phyloP scores from a whole-genome alignment of 2,888 invertebrate species.

The Pollenia angustigena region DNA sequence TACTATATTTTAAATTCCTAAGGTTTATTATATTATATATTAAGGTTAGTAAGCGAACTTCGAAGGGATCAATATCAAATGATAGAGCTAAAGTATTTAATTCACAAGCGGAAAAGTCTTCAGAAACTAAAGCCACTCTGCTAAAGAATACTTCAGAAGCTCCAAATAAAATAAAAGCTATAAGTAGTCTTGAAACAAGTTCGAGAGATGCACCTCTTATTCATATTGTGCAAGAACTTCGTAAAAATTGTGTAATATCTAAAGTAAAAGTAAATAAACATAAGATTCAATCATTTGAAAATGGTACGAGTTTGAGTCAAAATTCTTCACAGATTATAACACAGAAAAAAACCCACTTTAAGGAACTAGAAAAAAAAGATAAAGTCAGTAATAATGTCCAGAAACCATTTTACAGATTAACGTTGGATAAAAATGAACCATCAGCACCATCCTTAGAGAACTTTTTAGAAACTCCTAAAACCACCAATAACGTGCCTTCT shows the following conservation, averaged over 20 bases:
- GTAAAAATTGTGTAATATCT: conserved; percentile 82
- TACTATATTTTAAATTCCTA: background rate
- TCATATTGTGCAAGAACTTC: conserved; percentile 83
- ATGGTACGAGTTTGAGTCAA: conserved; percentile 18
- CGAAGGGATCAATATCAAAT: background rate
- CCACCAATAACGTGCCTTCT: conserved; percentile 3
- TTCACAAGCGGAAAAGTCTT: conserved; percentile 1
- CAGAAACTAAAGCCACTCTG: background rate
- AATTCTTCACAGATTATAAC: background rate
- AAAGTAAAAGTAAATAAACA: conserved; percentile 82
- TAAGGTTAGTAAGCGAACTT: background rate
- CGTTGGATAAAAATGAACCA: conserved; percentile 20
- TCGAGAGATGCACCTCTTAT: conserved; percentile 80
- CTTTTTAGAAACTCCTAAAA: conserved; percentile 52
- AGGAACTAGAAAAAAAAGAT: background rate
- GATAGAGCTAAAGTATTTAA: background rate
- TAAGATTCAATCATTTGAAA: conserved; percentile 74
- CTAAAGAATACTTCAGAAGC: background rate
- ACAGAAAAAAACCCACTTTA: background rate
- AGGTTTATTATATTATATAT: background rate
- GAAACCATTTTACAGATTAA: background rate
- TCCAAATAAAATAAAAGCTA: conserved; percentile 75
- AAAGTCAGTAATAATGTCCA: background rate
- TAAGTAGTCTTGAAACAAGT: conserved; percentile 77
- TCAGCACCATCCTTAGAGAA: conserved; percentile 67